Percentiles rank a stretch among this genome's conserved stretches.
Conservation (phyloP, 2,888 invertebrate genomes). For the Ctenicera cuprea region DNA sequence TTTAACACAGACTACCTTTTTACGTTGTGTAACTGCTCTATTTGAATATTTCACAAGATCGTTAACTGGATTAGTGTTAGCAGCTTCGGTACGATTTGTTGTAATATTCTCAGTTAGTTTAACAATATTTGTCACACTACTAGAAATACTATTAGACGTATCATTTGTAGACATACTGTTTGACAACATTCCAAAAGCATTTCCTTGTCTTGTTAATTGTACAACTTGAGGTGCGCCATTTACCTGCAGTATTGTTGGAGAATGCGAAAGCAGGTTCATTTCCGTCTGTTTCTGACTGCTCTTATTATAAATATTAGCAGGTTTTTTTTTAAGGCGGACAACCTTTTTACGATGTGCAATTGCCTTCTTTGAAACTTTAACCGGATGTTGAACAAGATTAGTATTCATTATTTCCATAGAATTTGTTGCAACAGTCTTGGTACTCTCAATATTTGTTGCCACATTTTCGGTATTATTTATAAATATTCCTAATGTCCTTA, state of each 20-base stretch:
- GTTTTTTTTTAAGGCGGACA: background rate
- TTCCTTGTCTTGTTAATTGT: background rate
- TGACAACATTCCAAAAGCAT: background rate
- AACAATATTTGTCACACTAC: background rate
- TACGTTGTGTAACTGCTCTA: background rate
- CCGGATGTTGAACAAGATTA: background rate
- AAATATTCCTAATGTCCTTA: background rate
- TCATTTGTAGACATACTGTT: too few relatives aligned
- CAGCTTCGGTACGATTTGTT: background rate
- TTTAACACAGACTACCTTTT: background rate
- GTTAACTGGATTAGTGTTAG: background rate
- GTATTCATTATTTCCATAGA: background rate
- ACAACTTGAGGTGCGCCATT: background rate
- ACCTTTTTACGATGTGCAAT: background rate
- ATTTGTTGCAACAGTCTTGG: background rate
- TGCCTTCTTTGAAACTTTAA: background rate
- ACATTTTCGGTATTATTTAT: background rate
- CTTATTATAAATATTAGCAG: background rate
- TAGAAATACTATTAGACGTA: background rate
- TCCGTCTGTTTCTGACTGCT: background rate
- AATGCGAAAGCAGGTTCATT: background rate
- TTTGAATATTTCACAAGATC: background rate
- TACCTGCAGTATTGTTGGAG: background rate
- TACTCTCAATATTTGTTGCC: background rate
- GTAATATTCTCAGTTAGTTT: background rate